Percentiles rank a stretch among this genome's conserved stretches.
Conservation (phyloP, 2,113 vertebrate genomes). For the Cynoglossus semilaevis region DNA sequence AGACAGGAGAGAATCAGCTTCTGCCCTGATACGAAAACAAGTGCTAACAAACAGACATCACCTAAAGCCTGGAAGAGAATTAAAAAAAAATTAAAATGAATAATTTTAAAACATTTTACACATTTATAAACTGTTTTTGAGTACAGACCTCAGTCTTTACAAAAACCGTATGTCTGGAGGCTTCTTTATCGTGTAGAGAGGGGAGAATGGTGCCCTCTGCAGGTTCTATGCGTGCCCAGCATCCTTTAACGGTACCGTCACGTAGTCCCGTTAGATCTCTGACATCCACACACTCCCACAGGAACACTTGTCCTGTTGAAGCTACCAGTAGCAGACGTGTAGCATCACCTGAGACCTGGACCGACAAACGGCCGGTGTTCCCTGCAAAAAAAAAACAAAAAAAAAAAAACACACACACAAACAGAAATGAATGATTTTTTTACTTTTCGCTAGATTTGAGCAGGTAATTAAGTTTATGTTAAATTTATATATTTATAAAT, state of each 20-base stretch:
- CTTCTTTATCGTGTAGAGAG: constrained; percentile 84
- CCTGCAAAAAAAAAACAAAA: too few species aligned
- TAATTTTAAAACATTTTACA: background rate
- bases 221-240: constrained; percentile 81
- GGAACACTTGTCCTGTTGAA: constrained; percentile 77
- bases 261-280: constrained; percentile 58
- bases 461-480: too few species aligned
- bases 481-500: too few species aligned
- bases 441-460: too few species aligned
- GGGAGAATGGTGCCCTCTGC: constrained; percentile 77
- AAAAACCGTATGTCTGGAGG: constrained; percentile 79
- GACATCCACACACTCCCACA: constrained; percentile 84
- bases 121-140: too few species aligned
- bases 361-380: constrained; percentile 62
- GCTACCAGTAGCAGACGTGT: constrained; percentile 76
- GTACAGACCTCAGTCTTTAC: constrained; percentile 82
- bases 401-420: constrained; percentile 15
- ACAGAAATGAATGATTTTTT: too few species aligned
- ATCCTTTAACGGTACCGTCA: constrained; percentile 69
- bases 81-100: background rate
- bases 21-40: constrained; percentile 82
- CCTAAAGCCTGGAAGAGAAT: constrained; percentile 76
- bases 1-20: constrained; percentile 81
- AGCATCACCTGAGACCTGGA: constrained; percentile 87
- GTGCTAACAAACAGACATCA: constrained; percentile 85